Evolutionary conservation across 2,888 invertebrate genomes (phyloP), one percentile per base, ranked within the genome.

Genomic region (Coenonympha glycerion): DNA sequence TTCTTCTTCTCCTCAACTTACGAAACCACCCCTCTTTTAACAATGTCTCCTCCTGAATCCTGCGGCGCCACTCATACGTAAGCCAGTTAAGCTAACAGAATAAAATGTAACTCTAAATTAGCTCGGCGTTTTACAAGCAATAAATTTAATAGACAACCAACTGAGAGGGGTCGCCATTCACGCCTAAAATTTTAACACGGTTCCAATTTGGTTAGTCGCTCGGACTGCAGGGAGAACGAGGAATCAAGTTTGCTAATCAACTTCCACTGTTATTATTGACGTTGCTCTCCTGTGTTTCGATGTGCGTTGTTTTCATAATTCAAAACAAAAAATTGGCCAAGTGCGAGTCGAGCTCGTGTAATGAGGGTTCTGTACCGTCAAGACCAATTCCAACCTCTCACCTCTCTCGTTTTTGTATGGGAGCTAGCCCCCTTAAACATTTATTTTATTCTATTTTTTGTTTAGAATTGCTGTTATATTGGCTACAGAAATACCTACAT

Each of bases 61-160:
- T 79, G 69, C 62, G 73, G 76, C 71, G 79, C 65, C 69, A 69
- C 71, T 71, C 71, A 62, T 64, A 61, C 64, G 62, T 79, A 74
- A 79, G 76, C 71, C 78, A 79, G 79, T 83, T 81, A 79, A 72
- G 75, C 73, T 79, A 82, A 85, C 80, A 83, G 78, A 84, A 85
- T 87, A 85, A 84, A 86, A 80, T 71, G 79, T 75, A 73, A 78
- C 82, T 83, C 75, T 71, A 81, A 85, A 86, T 86, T 87, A 86
- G 84, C 85, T 81, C 65, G 76, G 80, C 85, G 83, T 79, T 85
- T 86, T 87, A 85, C 85, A 82, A 80, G 79, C 80, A 85, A 84
- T 85, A 82, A 85, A 85, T 82, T 80, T 82, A 84, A 85, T 83
- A 75, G 81, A 73, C 79, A 68, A 69, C 71, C 64, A 59, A n/a